Evolutionary conservation across 2,113 vertebrate species (phyloP).

Genomic region (Sporophila hypoxantha): DNA sequence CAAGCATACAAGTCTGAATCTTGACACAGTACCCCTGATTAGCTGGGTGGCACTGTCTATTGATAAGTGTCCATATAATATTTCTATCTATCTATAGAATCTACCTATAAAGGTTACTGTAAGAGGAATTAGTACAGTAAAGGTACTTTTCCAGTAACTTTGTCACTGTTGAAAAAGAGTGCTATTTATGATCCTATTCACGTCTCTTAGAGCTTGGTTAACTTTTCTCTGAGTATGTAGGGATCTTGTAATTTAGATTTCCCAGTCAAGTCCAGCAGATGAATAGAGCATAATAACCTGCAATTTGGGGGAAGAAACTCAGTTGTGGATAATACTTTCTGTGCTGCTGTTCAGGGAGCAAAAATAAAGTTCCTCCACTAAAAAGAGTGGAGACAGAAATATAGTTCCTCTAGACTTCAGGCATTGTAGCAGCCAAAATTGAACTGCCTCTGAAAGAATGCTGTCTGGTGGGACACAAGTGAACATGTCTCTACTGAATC

Average conservation of each 20-base stretch:
- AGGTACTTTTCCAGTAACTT: background rate
- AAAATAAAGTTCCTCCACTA: slow-evolving; percentile 24
- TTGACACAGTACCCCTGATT: background rate
- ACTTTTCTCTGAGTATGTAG: background rate
- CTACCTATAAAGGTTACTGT: background rate
- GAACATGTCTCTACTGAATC: background rate
- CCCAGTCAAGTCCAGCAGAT: background rate
- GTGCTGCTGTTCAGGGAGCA: background rate
- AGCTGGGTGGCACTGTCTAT: background rate
- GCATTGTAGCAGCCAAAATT: background rate
- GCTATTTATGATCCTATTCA: background rate
- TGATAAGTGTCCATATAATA: background rate
- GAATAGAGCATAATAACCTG: background rate
- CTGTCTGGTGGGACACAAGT: background rate
- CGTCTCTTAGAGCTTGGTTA: background rate
- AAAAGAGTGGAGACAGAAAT: background rate
- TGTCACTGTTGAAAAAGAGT: background rate
- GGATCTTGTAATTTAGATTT: slow-evolving; percentile 32
- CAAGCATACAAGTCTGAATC: background rate
- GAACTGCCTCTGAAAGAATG: background rate
- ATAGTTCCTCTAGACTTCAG: background rate
- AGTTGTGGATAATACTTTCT: background rate
- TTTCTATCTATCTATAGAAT: background rate
- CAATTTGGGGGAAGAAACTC: background rate
- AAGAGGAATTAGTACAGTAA: background rate